Evolutionary conservation across 2,797 vertebrate genomes (phyloP), one percentile per base, ranked within the genome.

Genomic region (Cossypha polioptera): DNA sequence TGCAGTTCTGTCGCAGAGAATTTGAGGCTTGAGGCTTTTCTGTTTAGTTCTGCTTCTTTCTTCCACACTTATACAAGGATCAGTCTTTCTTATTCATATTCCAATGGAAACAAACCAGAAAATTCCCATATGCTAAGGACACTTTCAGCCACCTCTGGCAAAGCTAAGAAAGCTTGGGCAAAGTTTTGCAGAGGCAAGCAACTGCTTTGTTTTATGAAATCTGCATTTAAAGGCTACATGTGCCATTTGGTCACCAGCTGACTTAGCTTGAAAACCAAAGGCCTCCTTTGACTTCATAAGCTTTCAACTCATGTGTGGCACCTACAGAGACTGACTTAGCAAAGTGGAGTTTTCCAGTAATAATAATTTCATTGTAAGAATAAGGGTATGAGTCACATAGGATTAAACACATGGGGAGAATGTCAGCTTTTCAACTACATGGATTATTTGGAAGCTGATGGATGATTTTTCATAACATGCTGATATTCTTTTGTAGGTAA

Each of bases 161-260:
- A 71, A 72, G 77, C 68, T 80, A 1, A 80, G 61, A 65, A 78
- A 77, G 61, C 75, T 74, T 66, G 86, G 94, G 86, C 66, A 61
- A 12, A 36, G 26, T 75, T 92, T 62, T 94, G 85, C 79, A 86
- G 82, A 92, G 91, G 76, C 87, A 85, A 94, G 92, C 82, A 91
- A 86, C 53, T 79, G 84, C 88, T 94, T 96, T 95, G 67, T 80
- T 85, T 86, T 48, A 79, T 59, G 81, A 85, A 94, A 59, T 92
- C 77, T 92, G 51, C 74, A 54, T 89, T 90, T 89, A 58, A 88
- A 85, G 83, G 65, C 75, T 87, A 33, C 6, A 0, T 40, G 42
- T 94, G 88, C 92, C 96, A 95, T 96, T 97, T 97, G 95, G 96
- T 90, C 89, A 92, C 96, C 95, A 97, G 94, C 95, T 97, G 96